phyloP scores from a whole-genome alignment of 2,797 vertebrate species.

The Echiichthys vipera region DNA sequence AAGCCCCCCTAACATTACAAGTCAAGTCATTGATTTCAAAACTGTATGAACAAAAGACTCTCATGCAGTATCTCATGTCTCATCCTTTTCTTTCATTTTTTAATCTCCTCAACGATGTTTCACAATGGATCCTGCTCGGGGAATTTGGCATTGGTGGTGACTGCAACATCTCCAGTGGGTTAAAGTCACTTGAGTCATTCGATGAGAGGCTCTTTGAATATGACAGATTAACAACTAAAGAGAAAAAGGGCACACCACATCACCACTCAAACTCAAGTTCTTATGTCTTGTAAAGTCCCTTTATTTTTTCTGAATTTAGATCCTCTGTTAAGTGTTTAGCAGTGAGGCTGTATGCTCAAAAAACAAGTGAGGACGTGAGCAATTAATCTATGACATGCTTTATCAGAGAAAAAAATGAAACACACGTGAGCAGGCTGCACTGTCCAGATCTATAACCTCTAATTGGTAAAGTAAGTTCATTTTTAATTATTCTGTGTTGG shows the following conservation, averaged over 20 bases:
- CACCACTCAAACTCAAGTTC: conserved; percentile 25
- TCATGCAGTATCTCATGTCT: conserved; percentile 11
- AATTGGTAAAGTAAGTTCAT: conserved; percentile 54
- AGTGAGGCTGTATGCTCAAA: background rate
- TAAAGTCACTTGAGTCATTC: conserved; percentile 28
- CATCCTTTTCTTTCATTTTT: conserved; percentile 17
- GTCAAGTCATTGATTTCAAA: conserved; percentile 41
- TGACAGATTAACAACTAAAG: conserved; percentile 54
- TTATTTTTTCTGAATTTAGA: conserved; percentile 2
- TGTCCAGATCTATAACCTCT: conserved; percentile 33
- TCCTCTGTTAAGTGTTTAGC: background rate
- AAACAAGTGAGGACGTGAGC: background rate
- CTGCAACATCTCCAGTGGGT: conserved; percentile 35
- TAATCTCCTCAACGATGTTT: background rate
- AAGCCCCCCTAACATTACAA: conserved; percentile 23
- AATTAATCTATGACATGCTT: background rate
- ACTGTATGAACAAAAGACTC: conserved; percentile 20
- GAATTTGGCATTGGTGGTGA: conserved; percentile 25
- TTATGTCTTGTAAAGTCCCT: conserved; percentile 11
- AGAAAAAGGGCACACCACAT: conserved; percentile 18
- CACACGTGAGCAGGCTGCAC: conserved; percentile 12
- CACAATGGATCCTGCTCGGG: conserved; percentile 31
- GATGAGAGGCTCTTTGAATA: conserved; percentile 53
- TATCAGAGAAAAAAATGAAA: conserved; percentile 3
- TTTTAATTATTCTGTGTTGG: conserved; percentile 58